phyloP scores from a whole-genome alignment of 1,140 invertebrate genomes.

The Drosophila lowei region DNA sequence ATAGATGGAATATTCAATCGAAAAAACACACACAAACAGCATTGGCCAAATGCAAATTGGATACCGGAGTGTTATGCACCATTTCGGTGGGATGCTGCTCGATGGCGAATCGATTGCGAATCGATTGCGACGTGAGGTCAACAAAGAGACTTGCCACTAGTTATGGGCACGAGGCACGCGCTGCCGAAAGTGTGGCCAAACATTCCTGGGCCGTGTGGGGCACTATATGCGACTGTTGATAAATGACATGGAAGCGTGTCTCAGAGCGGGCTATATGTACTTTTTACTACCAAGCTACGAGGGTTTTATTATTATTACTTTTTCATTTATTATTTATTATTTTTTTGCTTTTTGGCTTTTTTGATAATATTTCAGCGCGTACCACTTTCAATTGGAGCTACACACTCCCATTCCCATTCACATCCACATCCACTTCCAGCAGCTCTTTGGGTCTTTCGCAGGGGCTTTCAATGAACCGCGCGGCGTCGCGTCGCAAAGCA shows the following conservation, averaged over 20 bases:
- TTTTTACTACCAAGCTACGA: too few species aligned
- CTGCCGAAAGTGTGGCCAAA: conserved; percentile 8
- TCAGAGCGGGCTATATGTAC: not conserved
- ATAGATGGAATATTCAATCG: conserved; percentile 27
- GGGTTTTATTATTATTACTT: not conserved
- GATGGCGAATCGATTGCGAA: conserved; percentile 9
- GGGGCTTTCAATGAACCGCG: conserved; percentile 37
- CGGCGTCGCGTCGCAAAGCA: conserved; percentile 51
- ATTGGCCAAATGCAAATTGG: conserved; percentile 30
- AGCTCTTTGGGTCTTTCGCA: not conserved
- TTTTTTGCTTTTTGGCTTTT: too few species aligned
- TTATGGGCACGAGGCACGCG: conserved; percentile 30
- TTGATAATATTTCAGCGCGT: conserved; percentile 30
- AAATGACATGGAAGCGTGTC: conserved; percentile 45
- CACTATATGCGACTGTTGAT: conserved; percentile 22
- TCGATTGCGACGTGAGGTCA: conserved; percentile 32
- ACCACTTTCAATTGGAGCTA: conserved; percentile 30
- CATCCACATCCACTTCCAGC: not conserved
- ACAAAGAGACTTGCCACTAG: conserved; percentile 9
- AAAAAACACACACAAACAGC: conserved; percentile 38
- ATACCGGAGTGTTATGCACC: conserved; percentile 29
- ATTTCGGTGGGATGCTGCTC: conserved; percentile 6
- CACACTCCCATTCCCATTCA: not conserved
- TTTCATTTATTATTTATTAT: conserved; percentile 5
- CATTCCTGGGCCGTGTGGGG: not conserved